These are phyloP conservation scores for Genyomyrus donnyi DNA, from an alignment of 2,113 vertebrate species.

Conservation along the genomic window DNA sequence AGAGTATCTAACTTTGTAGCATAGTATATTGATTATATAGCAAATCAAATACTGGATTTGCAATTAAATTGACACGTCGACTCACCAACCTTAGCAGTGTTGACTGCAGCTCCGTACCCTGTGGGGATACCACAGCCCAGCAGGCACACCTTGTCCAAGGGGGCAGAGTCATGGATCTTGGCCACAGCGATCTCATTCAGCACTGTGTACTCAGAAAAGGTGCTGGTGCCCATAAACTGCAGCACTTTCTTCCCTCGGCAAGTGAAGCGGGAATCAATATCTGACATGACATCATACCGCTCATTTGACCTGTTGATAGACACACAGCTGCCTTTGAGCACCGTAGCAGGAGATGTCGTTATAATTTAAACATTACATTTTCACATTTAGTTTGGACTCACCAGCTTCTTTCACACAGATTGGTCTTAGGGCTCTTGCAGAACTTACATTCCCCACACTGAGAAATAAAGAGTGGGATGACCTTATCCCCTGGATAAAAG, in stretches of 20 bases:
- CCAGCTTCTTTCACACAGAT: constrained; percentile 65
- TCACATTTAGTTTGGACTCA: constrained; percentile 29
- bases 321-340: not conserved
- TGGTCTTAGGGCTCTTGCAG: constrained; percentile 71
- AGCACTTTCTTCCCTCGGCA: constrained; percentile 68
- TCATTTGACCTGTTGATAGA: constrained; percentile 12
- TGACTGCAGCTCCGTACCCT: constrained; percentile 74
- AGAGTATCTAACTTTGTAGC: not conserved
- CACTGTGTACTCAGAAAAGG: constrained; percentile 77
- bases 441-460: constrained; percentile 73
- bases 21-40: not conserved
- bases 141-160: constrained; percentile 71
- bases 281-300: constrained; percentile 47
- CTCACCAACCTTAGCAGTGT: constrained; percentile 62
- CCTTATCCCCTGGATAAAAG: not conserved
- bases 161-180: constrained; percentile 65
- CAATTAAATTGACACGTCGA: not conserved
- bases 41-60: not conserved
- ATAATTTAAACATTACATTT: not conserved
- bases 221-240: constrained; percentile 69
- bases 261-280: constrained; percentile 56
- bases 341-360: not conserved
- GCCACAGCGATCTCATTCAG: constrained; percentile 56
- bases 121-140: constrained; percentile 69
- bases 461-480: constrained; percentile 61